Base-by-base conservation (phyloP, 2,888 invertebrate species). In the Drosophila cracens region DNA sequence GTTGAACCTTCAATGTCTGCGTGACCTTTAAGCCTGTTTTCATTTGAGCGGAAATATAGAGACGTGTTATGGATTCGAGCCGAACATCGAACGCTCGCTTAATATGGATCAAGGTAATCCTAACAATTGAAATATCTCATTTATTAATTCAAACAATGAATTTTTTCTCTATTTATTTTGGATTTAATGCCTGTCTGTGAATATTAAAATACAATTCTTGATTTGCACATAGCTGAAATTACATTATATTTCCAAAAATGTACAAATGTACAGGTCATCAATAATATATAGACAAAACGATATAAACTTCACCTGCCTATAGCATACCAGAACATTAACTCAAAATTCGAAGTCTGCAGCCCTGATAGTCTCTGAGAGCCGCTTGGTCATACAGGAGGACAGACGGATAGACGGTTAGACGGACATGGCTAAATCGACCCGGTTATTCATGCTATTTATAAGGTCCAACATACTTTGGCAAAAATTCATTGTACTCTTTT, bases 11-110 rank as follows among this genome's bases (percentile, higher is more conserved):
- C 31, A 51, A 53, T 25, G 13, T 65, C 64, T 59, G 57, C 65
- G 62, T 49, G 62, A 38, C 48, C 54, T 21, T 34, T 59, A 60
- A 74, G 56, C 51, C 58, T 34, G 34, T 5, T 16, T 34, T 25
- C 10, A 8, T 34, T 53, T 21, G 0, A 53, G 25, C 16, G 8
- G 46, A 46, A 46, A 46, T 25, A 25, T 25, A 2, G 13, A 7
- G 13, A 4, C 13, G 21, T 21, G 21, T 7, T 21, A 46, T 46
- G 46, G 21, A 46, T 7, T 46, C 7, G 7, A 7, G 21, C 13
- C 13, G 46, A 46, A 46, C 4, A 16, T 46, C 21, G 16, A 46
- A 16, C 16, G 25, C 2, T 8, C 25, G 25, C 16, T 46, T 25
- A 25, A 46, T 3, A 25, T 16, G 1, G 21, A 16, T 25, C 13